Evolutionary conservation across 2,113 vertebrate species (phyloP).

Genomic region (Ifrita kowaldi): DNA sequence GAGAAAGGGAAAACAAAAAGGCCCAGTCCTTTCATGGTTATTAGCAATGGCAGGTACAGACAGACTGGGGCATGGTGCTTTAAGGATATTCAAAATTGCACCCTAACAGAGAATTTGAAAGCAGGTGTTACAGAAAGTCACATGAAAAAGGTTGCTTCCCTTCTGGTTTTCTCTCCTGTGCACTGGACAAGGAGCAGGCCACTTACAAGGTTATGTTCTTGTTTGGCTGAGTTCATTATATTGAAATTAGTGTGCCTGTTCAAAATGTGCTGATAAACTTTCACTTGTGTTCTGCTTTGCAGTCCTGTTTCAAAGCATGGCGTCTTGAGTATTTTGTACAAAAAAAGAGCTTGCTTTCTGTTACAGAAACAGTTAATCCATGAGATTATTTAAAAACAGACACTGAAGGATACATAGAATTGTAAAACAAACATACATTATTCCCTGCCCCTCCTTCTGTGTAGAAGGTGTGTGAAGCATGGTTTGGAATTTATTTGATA

Average conservation of each 20-base stretch:
- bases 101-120: neutral
- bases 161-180: neutral
- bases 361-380: neutral
- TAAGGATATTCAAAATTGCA: neutral
- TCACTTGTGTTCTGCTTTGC: neutral
- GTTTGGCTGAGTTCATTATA: neutral
- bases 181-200: neutral
- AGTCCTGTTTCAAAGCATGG: neutral
- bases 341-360: neutral
- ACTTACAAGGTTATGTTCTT: fast-evolving
- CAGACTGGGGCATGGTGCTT: neutral
- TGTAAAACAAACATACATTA: neutral
- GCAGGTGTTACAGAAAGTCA: neutral
- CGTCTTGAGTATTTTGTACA: neutral
- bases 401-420: neutral
- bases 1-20: neutral
- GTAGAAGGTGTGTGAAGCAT: neutral
- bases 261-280: neutral
- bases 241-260: neutral
- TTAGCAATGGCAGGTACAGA: neutral
- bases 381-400: neutral
- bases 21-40: neutral
- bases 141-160: neutral
- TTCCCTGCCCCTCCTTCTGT: neutral
- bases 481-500: neutral